A percentile compares a stretch with the other conserved stretches of the same genome.
phyloP scores from a whole-genome alignment of 2,113 vertebrate species.

The Climacteris rufus region DNA sequence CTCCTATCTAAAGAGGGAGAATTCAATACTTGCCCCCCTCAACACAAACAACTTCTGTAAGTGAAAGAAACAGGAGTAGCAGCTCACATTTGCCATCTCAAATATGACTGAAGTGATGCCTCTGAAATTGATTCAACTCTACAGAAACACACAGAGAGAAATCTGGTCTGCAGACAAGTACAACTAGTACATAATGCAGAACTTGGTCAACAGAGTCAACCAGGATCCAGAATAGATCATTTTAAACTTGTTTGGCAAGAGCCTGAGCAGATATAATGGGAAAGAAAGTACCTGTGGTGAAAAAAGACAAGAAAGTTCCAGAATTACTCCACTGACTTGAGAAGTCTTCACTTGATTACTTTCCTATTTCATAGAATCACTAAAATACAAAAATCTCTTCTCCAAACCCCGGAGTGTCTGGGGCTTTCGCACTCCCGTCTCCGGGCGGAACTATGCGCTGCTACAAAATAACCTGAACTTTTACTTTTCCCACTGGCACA shows the following conservation, averaged over 20 bases:
- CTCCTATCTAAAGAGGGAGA: not conserved
- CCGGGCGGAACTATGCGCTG: fast-evolving
- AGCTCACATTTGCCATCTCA: not conserved
- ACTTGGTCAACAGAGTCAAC: not conserved
- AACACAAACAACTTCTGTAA: not conserved
- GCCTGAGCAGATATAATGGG: not conserved
- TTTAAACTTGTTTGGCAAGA: not conserved
- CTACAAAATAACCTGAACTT: not conserved
- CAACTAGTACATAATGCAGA: not conserved
- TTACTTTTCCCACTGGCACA: not conserved
- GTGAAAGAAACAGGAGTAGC: not conserved
- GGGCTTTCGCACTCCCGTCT: not conserved
- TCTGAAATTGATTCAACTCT: not conserved
- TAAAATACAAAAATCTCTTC: not conserved
- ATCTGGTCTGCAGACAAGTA: not conserved
- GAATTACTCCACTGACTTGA: not conserved
- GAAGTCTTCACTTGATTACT: not conserved
- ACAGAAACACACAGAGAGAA: not conserved
- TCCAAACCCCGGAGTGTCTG: not conserved
- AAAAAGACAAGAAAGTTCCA: not conserved
- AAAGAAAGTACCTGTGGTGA: not conserved
- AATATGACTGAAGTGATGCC: not conserved
- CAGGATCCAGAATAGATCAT: not conserved
- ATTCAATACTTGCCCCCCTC: not conserved
- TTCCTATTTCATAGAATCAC: not conserved